Conservation (phyloP, 2,797 vertebrate species). For the Erpetoichthys calabaricus region DNA sequence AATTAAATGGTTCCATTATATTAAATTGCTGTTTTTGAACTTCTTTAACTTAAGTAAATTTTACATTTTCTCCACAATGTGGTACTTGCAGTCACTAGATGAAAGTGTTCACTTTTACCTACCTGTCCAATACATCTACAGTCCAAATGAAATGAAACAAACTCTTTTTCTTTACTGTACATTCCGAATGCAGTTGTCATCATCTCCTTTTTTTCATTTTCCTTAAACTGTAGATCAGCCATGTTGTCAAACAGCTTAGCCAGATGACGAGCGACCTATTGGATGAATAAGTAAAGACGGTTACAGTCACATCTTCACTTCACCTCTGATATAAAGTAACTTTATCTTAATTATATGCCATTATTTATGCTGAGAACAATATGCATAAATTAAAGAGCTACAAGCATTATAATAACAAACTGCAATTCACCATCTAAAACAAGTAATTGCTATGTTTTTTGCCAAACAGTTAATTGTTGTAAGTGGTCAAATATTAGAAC, state of each 20-base stretch:
- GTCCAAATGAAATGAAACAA: slow-evolving; percentile 40
- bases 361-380: too few species aligned
- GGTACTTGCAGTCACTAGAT: too few species aligned
- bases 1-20: too few species aligned
- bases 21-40: too few species aligned
- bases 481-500: too few species aligned
- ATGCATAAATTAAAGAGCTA: not conserved
- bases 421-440: not conserved
- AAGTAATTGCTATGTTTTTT: too few species aligned
- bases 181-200: slow-evolving; percentile 44
- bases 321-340: not conserved
- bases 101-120: slow-evolving; percentile 9
- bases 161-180: slow-evolving; percentile 63
- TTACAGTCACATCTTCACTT: not conserved
- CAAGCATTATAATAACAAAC: too few species aligned
- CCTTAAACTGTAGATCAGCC: slow-evolving; percentile 52
- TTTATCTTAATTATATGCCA: too few species aligned
- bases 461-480: too few species aligned
- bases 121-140: slow-evolving; percentile 51
- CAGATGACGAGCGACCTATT: slow-evolving; percentile 53
- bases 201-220: slow-evolving; percentile 22
- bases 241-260: slow-evolving; percentile 62
- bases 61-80: too few species aligned
- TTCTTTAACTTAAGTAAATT: too few species aligned
- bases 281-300: not conserved